These are phyloP conservation scores for Macrosoma leucophasiata DNA, from an alignment of 2,888 invertebrate genomes.

Conservation along the genomic window DNA sequence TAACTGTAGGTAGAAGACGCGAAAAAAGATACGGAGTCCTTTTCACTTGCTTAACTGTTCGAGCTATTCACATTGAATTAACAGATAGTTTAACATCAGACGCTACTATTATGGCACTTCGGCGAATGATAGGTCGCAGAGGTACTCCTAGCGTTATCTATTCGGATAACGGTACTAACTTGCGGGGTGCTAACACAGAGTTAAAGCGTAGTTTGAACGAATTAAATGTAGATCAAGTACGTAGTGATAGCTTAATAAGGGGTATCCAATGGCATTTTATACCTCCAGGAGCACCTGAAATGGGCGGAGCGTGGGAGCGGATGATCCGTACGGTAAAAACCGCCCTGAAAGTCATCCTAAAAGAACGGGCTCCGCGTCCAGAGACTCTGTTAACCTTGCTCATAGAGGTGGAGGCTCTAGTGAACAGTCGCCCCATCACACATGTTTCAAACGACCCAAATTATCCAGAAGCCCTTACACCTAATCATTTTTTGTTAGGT, in stretches of 20 bases:
- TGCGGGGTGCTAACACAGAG: too few relatives aligned
- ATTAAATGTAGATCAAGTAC: too few relatives aligned
- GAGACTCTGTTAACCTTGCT: conserved; percentile 12
- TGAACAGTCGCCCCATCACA: conserved; percentile 22
- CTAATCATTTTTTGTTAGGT: conserved; percentile 16
- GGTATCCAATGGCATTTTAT: too few relatives aligned
- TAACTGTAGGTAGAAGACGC: conserved; percentile 15
- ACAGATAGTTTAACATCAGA: too few relatives aligned
- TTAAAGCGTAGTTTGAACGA: too few relatives aligned
- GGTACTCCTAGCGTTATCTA: conserved; percentile 16
- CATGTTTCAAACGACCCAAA: conserved; percentile 25
- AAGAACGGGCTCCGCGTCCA: conserved; percentile 2
- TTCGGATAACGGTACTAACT: conserved; percentile 24
- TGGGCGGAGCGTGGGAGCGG: conserved; percentile 14
- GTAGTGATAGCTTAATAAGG: too few relatives aligned
- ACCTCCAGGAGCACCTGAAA: conserved; percentile 9
- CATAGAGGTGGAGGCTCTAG: conserved; percentile 7
- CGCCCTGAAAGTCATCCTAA: conserved; percentile 4
- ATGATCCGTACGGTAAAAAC: conserved; percentile 13
- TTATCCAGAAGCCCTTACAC: conserved; percentile 24
- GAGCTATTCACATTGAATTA: conserved; percentile 23
- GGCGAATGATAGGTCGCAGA: conserved; percentile 18
- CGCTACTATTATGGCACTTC: too few relatives aligned
- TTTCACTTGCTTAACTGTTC: conserved; percentile 22
- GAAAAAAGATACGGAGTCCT: conserved; percentile 19